Conservation (phyloP, 2,888 invertebrate species). For the Euzophera pinguis region DNA sequence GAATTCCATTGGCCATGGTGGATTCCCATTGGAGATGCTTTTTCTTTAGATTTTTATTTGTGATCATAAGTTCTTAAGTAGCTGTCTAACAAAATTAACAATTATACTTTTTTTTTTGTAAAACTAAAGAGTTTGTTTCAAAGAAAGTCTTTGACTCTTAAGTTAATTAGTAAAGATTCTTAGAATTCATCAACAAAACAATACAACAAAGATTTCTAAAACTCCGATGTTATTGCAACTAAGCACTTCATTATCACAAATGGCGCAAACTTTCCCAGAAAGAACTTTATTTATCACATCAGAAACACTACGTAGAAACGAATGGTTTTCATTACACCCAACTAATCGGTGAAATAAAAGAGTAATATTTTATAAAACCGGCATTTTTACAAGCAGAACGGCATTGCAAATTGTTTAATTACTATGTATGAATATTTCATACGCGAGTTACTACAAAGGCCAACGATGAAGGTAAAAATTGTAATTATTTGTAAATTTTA, state of each 20-base stretch:
- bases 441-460: constrained; percentile 51
- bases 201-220: background rate
- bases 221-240: background rate
- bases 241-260: background rate
- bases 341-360: constrained; percentile 21
- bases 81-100: no score
- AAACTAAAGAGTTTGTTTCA: no score
- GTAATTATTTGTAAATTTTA: constrained; percentile 32
- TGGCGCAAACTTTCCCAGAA: background rate
- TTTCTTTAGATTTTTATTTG: background rate
- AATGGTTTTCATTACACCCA: constrained; percentile 12
- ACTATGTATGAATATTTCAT: constrained; percentile 55
- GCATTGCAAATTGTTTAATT: constrained; percentile 56
- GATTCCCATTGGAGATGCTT: constrained; percentile 13
- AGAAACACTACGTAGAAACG: constrained; percentile 7
- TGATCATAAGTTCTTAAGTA: no score
- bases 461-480: constrained; percentile 50
- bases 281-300: constrained; percentile 5
- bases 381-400: constrained; percentile 35
- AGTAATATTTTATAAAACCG: constrained; percentile 18
- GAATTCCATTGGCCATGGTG: constrained; percentile 8
- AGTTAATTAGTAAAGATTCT: no score
- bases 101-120: no score
- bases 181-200: background rate
- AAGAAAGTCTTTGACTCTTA: no score